These are phyloP conservation scores for Cyprinodon tularosa DNA, from an alignment of 2,113 vertebrate species.

Conservation along the genomic window DNA sequence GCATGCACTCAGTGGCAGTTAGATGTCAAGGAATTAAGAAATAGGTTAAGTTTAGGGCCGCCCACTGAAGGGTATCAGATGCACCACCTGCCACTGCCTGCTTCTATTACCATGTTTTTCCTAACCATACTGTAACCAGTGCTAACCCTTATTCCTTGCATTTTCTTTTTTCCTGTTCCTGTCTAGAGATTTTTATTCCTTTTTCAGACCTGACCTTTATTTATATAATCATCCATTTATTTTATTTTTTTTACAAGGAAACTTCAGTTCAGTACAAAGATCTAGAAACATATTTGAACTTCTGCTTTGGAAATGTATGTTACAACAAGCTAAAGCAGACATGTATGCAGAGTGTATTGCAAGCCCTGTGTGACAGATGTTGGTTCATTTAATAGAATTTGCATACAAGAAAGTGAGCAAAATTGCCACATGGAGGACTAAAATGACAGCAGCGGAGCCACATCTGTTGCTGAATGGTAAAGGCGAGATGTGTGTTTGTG, in stretches of 20 bases:
- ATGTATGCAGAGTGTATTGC: neutral
- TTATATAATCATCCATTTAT: neutral
- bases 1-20: too few relatives aligned
- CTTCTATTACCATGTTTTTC: too few relatives aligned
- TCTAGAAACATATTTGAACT: neutral
- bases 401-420: neutral
- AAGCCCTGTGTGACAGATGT: neutral
- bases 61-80: too few relatives aligned
- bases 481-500: conserved; percentile 15
- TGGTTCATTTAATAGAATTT: neutral
- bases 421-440: conserved; percentile 27
- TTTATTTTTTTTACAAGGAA: neutral
- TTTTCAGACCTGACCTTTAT: neutral
- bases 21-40: too few relatives aligned
- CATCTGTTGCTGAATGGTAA: conserved; percentile 30
- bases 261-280: neutral
- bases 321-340: neutral
- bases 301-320: conserved; percentile 14
- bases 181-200: neutral
- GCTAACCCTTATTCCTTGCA: too few relatives aligned
- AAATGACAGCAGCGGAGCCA: conserved; percentile 24
- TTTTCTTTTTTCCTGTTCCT: neutral
- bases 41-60: too few relatives aligned
- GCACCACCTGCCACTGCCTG: too few relatives aligned
- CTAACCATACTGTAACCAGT: too few relatives aligned